Conservation (phyloP, 2,888 invertebrate genomes). For the Pheosia gnoma region DNA sequence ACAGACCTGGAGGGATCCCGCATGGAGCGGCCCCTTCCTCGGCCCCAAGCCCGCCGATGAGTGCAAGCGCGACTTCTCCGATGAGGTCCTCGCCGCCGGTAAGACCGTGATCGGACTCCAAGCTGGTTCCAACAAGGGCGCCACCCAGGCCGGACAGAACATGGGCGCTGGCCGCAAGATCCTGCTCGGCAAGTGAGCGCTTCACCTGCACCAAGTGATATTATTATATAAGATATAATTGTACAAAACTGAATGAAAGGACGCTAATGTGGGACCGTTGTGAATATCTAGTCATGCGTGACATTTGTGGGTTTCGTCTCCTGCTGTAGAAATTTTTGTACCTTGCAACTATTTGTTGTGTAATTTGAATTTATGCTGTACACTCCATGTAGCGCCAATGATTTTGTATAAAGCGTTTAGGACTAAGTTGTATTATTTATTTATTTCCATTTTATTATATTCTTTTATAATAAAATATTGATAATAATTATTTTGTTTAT, state of each 20-base stretch:
- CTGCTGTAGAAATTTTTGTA: constrained; percentile 39
- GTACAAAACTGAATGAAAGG: constrained; percentile 74
- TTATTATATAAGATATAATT: constrained; percentile 74
- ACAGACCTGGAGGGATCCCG: constrained; percentile 93
- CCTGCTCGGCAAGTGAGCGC: constrained; percentile 92
- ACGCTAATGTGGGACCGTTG: constrained; percentile 69
- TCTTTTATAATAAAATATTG: constrained; percentile 72
- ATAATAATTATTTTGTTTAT: constrained; percentile 34
- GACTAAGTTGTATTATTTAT: constrained; percentile 70
- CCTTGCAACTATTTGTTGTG: constrained; percentile 24
- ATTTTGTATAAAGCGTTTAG: constrained; percentile 76
- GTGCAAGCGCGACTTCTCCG: constrained; percentile 96
- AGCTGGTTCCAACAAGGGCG: constrained; percentile 98
- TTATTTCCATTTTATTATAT: constrained; percentile 78
- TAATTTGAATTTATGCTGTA: constrained; percentile 49
- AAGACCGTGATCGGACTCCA: constrained; percentile 96
- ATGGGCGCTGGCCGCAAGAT: constrained; percentile 96
- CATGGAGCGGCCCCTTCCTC: constrained; percentile 93
- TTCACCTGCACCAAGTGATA: constrained; percentile 70
- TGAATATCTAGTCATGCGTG: constrained; percentile 65
- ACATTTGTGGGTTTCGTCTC: constrained; percentile 50
- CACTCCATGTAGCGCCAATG: constrained; percentile 70
- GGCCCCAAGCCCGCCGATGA: constrained; percentile 98
- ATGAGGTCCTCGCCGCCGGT: constrained; percentile 95
- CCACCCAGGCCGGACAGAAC: constrained; percentile 95